These are phyloP conservation scores for Oasisia sp. DNA, from an alignment of 2,888 invertebrate species.

Conservation along the genomic window DNA sequence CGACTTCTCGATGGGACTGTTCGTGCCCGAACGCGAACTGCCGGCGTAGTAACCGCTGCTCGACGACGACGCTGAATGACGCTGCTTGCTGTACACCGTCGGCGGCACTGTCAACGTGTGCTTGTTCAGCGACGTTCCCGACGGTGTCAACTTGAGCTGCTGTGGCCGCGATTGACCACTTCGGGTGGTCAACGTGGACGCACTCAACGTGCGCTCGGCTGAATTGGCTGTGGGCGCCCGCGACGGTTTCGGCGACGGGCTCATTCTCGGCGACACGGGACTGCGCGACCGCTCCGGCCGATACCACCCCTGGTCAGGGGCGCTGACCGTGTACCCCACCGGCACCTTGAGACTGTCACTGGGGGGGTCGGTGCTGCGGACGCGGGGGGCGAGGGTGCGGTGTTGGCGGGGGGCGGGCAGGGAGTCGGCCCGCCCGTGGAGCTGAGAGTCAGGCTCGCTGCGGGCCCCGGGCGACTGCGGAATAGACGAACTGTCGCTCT, in stretches of 20 bases:
- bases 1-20: constrained; percentile 54
- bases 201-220: constrained; percentile 32
- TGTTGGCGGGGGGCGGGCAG: not conserved
- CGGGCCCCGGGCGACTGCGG: constrained; percentile 50
- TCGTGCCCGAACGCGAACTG: constrained; percentile 45
- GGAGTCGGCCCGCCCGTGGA: constrained; percentile 17
- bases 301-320: constrained; percentile 36
- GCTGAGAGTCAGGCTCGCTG: constrained; percentile 48
- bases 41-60: constrained; percentile 48
- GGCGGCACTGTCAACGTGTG: constrained; percentile 32
- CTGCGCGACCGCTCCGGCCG: constrained; percentile 32
- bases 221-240: constrained; percentile 27
- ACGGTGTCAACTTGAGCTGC: constrained; percentile 39
- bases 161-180: constrained; percentile 39
- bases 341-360: constrained; percentile 34
- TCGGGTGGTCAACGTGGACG: constrained; percentile 49
- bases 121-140: constrained; percentile 39
- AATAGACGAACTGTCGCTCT: constrained; percentile 49
- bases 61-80: constrained; percentile 34
- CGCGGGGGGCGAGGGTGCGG: not conserved
- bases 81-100: constrained; percentile 23
- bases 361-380: constrained; percentile 20
- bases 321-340: constrained; percentile 21
- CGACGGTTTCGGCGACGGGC: constrained; percentile 32
- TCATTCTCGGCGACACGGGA: constrained; percentile 35